Percentiles rank a stretch among this genome's conserved stretches.
These are phyloP conservation scores for Papilio helenus DNA, from an alignment of 1,140 invertebrate species.

Conservation along the genomic window DNA sequence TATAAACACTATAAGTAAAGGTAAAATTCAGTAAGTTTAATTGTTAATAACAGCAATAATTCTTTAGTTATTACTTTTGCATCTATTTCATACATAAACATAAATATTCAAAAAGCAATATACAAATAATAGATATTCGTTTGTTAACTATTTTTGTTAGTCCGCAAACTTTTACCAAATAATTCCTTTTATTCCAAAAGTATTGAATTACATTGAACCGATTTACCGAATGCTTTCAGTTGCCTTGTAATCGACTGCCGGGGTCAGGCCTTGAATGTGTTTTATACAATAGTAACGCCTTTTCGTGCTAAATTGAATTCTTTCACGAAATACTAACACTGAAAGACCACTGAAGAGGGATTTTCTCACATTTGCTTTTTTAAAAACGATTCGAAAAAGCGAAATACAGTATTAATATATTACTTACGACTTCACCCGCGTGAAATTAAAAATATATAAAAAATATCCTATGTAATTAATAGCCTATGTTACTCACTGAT, in stretches of 20 bases:
- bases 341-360: background rate
- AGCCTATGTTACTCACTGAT: too few species aligned
- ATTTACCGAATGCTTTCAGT: constrained; percentile 2
- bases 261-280: constrained; percentile 1
- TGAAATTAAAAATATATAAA: too few species aligned
- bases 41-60: too few species aligned
- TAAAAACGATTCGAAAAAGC: too few species aligned
- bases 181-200: background rate
- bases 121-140: too few species aligned
- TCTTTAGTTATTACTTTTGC: too few species aligned
- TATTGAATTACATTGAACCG: background rate
- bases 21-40: too few species aligned
- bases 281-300: background rate
- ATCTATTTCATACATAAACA: too few species aligned
- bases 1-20: too few species aligned
- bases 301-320: background rate
- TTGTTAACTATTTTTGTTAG: background rate
- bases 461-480: too few species aligned
- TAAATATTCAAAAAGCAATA: too few species aligned
- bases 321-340: background rate
- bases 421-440: too few species aligned
- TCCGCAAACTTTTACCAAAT: background rate
- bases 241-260: background rate
- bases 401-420: background rate
- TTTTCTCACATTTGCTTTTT: background rate